Percentiles rank a stretch among this genome's conserved stretches.
Evolutionary conservation across 2,797 vertebrate genomes (phyloP).

Genomic region (Lophius americanus): DNA sequence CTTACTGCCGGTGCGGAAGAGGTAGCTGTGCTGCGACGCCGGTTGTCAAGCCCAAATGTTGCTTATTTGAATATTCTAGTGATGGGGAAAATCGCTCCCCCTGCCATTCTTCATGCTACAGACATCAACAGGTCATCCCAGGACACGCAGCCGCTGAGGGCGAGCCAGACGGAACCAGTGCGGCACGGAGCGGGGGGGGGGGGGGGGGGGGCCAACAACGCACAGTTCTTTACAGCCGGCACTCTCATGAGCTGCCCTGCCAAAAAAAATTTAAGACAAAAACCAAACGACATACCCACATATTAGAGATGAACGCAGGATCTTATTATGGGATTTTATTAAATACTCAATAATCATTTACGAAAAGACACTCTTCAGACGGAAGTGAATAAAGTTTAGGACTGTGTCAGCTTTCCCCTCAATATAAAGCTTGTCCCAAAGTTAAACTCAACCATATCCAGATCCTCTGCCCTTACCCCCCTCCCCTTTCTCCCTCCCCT

Average conservation of each 20-base stretch:
- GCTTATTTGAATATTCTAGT: conserved; percentile 76
- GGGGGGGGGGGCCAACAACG: conserved; percentile 73
- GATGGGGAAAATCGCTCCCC: conserved; percentile 78
- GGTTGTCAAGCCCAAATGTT: conserved; percentile 59
- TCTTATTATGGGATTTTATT: neutral
- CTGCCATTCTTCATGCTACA: conserved; percentile 82
- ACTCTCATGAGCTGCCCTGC: conserved; percentile 43
- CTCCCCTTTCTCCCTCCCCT: conserved; percentile 17
- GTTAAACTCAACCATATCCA: conserved; percentile 58
- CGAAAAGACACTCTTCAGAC: too few species aligned
- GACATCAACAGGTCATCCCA: conserved; percentile 90
- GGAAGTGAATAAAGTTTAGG: conserved; percentile 62
- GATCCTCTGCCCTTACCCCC: conserved; percentile 42
- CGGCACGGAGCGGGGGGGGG: conserved; percentile 67
- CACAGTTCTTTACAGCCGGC: conserved; percentile 66
- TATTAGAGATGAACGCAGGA: conserved; percentile 21
- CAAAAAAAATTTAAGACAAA: conserved; percentile 7
- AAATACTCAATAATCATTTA: too few species aligned
- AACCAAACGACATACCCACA: neutral
- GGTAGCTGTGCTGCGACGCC: conserved; percentile 61
- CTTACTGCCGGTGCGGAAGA: conserved; percentile 69
- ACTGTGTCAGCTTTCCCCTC: conserved; percentile 59
- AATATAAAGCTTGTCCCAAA: conserved; percentile 60
- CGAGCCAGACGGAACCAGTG: conserved; percentile 86
- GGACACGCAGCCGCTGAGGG: conserved; percentile 86